These are phyloP conservation scores for Cyprinella venusta DNA, from an alignment of 2,797 vertebrate species.

Conservation along the genomic window DNA sequence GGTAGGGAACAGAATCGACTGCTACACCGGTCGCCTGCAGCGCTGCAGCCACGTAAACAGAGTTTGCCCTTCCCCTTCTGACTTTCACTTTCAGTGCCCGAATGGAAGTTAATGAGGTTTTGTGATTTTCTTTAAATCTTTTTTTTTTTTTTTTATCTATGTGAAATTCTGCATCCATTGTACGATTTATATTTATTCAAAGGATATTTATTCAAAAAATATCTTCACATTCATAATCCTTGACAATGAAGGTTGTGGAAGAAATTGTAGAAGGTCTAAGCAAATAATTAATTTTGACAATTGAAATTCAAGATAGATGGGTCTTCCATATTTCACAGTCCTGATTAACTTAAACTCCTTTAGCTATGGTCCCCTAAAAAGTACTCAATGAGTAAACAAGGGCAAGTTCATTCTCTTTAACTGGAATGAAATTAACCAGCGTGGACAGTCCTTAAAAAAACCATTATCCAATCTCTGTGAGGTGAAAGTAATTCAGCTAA, in stretches of 20 bases:
- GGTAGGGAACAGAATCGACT: too few relatives aligned
- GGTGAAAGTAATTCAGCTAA: constrained; percentile 81
- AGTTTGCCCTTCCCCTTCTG: too few relatives aligned
- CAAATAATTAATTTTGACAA: neutral
- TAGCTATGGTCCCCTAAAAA: constrained; percentile 12
- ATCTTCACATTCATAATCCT: neutral
- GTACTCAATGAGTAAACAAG: constrained; percentile 40
- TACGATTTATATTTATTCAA: too few relatives aligned
- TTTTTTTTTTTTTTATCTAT: too few relatives aligned
- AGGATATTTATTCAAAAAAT: neutral
- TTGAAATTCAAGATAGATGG: neutral
- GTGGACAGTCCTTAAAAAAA: constrained; percentile 73
- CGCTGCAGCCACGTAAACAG: too few relatives aligned
- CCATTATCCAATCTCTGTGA: constrained; percentile 76
- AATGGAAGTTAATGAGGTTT: too few relatives aligned
- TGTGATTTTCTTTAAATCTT: too few relatives aligned
- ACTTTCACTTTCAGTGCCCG: too few relatives aligned
- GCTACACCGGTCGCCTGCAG: too few relatives aligned
- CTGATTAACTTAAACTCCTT: constrained; percentile 17
- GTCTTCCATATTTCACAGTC: neutral
- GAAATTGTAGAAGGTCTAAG: neutral
- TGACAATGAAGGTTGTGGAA: neutral
- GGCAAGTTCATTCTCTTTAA: constrained; percentile 65
- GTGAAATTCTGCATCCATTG: too few relatives aligned
- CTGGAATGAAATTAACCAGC: constrained; percentile 73